Evolutionary conservation across 1,140 invertebrate species (phyloP).

Genomic region (Psilanteris sp.): DNA sequence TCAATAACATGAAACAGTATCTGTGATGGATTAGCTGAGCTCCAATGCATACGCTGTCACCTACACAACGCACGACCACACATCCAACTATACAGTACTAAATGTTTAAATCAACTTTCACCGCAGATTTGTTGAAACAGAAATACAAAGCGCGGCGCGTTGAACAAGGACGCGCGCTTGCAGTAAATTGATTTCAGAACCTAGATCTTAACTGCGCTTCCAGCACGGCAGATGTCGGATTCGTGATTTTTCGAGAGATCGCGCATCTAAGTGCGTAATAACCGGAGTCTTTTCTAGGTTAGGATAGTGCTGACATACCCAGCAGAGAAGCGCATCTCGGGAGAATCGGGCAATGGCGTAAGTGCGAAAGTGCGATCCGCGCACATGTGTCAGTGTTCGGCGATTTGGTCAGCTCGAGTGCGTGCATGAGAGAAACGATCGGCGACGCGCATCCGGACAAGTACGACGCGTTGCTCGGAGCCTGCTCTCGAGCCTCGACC

Average conservation of each 20-base stretch:
- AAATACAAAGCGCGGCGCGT: too few species aligned
- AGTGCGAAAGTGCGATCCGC: background rate
- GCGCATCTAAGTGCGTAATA: background rate
- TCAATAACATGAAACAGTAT: too few species aligned
- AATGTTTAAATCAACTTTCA: too few species aligned
- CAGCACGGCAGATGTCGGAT: too few species aligned
- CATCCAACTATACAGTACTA: too few species aligned
- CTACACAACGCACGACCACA: too few species aligned
- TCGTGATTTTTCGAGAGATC: background rate
- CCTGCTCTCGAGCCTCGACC: background rate
- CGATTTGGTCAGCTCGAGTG: background rate
- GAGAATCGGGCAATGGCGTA: conserved; percentile 13
- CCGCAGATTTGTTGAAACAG: too few species aligned
- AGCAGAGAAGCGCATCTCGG: conserved; percentile 1
- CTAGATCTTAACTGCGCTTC: too few species aligned
- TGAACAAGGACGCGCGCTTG: too few species aligned
- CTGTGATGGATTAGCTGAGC: too few species aligned
- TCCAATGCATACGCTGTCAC: too few species aligned
- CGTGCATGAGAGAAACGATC: background rate
- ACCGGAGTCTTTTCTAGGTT: background rate
- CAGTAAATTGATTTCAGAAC: too few species aligned
- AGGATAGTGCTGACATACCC: background rate
- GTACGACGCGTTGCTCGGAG: background rate
- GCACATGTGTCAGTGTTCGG: conserved; percentile 15
- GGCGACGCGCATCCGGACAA: background rate